Base-by-base conservation (phyloP, 2,888 invertebrate species). In the Drosophila borborema region DNA sequence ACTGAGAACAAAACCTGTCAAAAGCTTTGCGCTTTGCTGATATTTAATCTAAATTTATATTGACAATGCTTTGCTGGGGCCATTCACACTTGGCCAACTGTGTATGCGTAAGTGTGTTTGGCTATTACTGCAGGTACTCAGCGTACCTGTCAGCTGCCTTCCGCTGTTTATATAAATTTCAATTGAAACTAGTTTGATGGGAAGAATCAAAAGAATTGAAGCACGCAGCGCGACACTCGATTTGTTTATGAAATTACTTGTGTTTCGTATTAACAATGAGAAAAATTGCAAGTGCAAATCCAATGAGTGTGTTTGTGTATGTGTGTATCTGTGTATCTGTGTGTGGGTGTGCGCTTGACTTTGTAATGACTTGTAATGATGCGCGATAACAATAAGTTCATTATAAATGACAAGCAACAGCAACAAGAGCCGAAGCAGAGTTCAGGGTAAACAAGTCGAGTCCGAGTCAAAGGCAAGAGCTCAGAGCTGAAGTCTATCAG, bases 11-110 rank as follows among this genome's bases (percentile, higher is more conserved):
- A 67, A 81, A 78, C 64, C 79, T 79, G 81, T 66, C 78, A 73
- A 77, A 66, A 59, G 78, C 61, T 66, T 66, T 48, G 59, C 73
- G 76, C 59, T 64, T 64, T 74, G 64, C 79, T 63, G 79, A 78
- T 73, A 81, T 70, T 79, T 70, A 64, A 81, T 81, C 78, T 59
- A 77, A 78, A 81, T 81, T 69, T 72, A 53, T 66, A 69, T 69
- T 72, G 81, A 69, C 78, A 72, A 71, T 59, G 59, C 56, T 67
- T 53, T 62, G 38, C 54, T 18, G 55, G 54, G 61, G 38, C 54
- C 46, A 61, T 54, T 68, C 59, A 38, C 23, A 31, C 14, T 28
- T 38, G 40, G 16, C 45, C 31, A 55, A 41, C 55, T 55, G 31
- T 31, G 18, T 34, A 2, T 12, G 9, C 7, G 48, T 4, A 16